phyloP scores from a whole-genome alignment of 2,113 vertebrate species.

The Anser cygnoides region DNA sequence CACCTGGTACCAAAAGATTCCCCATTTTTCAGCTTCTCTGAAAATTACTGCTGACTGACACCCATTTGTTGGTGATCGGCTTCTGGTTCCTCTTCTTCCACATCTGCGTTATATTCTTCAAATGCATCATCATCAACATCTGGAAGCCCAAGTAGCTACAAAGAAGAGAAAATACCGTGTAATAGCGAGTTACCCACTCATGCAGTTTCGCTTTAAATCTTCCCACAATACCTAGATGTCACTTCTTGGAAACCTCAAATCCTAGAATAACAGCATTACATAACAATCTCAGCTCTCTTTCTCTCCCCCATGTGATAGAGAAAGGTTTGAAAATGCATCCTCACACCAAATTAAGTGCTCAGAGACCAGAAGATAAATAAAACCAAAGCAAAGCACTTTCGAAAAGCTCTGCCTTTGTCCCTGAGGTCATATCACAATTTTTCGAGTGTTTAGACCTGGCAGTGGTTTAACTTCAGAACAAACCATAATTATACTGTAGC shows the following conservation, averaged over 20 bases:
- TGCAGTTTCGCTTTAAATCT: neutral
- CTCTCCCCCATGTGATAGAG: neutral
- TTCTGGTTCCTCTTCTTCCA: constrained; percentile 95
- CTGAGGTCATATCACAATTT: neutral
- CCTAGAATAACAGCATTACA: neutral
- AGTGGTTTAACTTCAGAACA: neutral
- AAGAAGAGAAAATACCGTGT: constrained; percentile 61
- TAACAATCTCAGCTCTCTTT: neutral
- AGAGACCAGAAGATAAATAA: constrained; percentile 17
- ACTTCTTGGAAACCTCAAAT: neutral
- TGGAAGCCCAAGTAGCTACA: constrained; percentile 93
- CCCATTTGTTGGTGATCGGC: constrained; percentile 98
- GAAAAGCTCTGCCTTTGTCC: neutral
- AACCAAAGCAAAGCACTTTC: constrained; percentile 15
- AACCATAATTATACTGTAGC: neutral
- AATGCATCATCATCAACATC: constrained; percentile 95
- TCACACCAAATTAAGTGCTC: constrained; percentile 30
- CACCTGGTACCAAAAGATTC: constrained; percentile 63
- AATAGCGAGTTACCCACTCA: neutral
- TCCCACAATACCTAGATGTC: neutral
- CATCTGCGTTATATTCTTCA: constrained; percentile 97
- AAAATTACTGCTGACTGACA: constrained; percentile 94
- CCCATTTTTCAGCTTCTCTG: constrained; percentile 46
- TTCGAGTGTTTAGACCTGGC: constrained; percentile 2
- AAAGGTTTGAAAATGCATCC: neutral